Evolutionary conservation across 1,140 invertebrate genomes (phyloP).

Genomic region (Drosophila mauritiana): DNA sequence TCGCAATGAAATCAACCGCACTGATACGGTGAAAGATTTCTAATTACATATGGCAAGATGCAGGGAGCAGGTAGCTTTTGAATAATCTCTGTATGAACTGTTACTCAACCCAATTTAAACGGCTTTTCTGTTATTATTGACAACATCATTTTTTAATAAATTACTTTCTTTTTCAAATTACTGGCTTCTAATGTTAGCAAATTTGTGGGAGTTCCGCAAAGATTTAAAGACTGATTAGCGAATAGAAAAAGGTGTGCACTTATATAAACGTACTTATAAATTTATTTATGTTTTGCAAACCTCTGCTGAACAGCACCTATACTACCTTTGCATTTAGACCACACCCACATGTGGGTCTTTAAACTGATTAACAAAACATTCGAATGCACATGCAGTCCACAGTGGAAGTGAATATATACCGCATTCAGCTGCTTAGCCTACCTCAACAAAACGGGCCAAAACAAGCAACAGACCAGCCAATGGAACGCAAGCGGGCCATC

Average conservation of each 20-base stretch:
- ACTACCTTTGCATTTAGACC: constrained; percentile 22
- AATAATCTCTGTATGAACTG: no score
- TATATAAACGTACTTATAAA: no score
- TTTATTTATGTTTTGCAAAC: no score
- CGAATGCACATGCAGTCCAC: constrained; percentile 28
- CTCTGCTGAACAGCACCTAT: background rate
- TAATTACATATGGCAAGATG: constrained; percentile 44
- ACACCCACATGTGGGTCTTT: constrained; percentile 45
- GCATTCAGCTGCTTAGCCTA: constrained; percentile 66
- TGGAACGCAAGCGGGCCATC: constrained; percentile 64
- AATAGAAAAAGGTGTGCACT: no score
- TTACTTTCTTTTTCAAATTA: no score
- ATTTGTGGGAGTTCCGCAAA: no score
- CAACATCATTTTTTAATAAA: no score
- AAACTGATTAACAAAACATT: constrained; percentile 55
- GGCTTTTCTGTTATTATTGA: no score
- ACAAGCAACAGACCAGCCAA: constrained; percentile 75
- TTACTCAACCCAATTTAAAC: no score
- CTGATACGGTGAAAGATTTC: constrained; percentile 31
- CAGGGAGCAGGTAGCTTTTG: background rate
- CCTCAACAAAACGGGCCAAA: constrained; percentile 64
- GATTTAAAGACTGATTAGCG: no score
- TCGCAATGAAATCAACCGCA: constrained; percentile 40
- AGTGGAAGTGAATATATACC: constrained; percentile 31
- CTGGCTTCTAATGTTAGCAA: no score